These are phyloP conservation scores for Lasius fuliginosus DNA, from an alignment of 2,888 invertebrate genomes.

Conservation along the genomic window DNA sequence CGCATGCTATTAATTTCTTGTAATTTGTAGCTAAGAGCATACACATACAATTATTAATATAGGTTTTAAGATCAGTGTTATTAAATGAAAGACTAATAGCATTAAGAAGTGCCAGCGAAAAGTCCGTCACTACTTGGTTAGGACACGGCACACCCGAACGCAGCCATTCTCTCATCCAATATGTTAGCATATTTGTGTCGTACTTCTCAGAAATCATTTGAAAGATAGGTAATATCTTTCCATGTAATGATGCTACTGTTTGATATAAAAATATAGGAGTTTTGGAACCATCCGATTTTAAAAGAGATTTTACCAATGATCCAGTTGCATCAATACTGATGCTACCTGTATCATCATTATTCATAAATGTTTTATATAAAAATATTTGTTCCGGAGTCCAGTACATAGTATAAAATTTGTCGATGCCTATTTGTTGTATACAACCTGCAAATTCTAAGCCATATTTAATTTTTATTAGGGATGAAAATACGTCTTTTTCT, in stretches of 20 bases:
- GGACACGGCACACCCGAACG: conserved; percentile 11
- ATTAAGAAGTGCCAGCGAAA: conserved; percentile 9
- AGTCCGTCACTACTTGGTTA: conserved; percentile 16
- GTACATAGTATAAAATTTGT: no score
- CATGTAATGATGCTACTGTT: conserved; percentile 57
- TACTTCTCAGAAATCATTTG: not conserved
- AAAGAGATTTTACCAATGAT: not conserved
- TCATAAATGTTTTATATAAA: no score
- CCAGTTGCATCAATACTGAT: no score
- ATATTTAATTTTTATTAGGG: no score
- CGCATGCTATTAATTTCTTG: not conserved
- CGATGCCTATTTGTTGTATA: no score
- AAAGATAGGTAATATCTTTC: conserved; percentile 54
- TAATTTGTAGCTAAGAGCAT: no score
- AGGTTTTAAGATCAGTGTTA: not conserved
- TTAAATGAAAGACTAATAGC: conserved; percentile 4
- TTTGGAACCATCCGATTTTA: conserved; percentile 53
- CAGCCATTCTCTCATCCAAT: conserved; percentile 8
- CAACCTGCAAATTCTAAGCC: no score
- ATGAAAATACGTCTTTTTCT: no score
- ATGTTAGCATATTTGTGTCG: not conserved
- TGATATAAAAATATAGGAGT: conserved; percentile 67
- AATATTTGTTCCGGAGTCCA: no score
- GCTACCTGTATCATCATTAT: no score
- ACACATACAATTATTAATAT: not conserved